A percentile compares a stretch with the other conserved stretches of the same genome.
These are phyloP conservation scores for Mungos mungo DNA, from an alignment of 2,113 vertebrate species.

Conservation along the genomic window DNA sequence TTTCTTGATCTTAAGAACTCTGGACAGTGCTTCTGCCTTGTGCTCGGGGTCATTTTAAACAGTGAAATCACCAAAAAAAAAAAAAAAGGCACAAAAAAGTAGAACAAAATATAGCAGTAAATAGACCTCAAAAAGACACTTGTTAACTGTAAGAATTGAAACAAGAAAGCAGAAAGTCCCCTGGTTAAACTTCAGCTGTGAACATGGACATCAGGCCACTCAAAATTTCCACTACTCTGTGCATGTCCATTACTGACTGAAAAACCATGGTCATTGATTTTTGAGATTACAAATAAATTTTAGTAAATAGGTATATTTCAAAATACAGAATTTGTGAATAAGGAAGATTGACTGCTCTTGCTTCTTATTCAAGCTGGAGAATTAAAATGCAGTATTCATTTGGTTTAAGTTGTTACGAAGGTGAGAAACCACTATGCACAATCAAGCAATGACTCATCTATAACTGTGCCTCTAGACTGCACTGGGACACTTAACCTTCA, in stretches of 20 bases:
- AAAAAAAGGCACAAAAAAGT: neutral
- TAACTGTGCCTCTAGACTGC: neutral
- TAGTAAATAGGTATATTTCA: neutral
- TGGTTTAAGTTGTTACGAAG: neutral
- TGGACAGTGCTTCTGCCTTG: neutral
- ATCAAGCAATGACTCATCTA: neutral
- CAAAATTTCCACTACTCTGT: neutral
- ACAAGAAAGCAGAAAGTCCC: neutral
- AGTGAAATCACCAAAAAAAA: neutral
- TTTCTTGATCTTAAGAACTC: neutral
- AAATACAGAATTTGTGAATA: neutral
- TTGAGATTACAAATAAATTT: neutral
- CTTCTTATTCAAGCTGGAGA: neutral
- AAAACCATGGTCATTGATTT: neutral
- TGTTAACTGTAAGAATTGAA: neutral
- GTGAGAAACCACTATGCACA: neutral
- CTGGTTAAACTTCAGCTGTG: neutral
- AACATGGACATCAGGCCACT: neutral
- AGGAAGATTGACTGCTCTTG: neutral
- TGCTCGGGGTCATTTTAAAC: neutral
- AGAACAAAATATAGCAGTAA: neutral
- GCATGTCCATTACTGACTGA: neutral
- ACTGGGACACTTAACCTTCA: neutral
- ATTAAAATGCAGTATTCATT: neutral
- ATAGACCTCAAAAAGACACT: neutral